Base-by-base conservation (phyloP, 1,140 invertebrate genomes). In the Patella vulgata region DNA sequence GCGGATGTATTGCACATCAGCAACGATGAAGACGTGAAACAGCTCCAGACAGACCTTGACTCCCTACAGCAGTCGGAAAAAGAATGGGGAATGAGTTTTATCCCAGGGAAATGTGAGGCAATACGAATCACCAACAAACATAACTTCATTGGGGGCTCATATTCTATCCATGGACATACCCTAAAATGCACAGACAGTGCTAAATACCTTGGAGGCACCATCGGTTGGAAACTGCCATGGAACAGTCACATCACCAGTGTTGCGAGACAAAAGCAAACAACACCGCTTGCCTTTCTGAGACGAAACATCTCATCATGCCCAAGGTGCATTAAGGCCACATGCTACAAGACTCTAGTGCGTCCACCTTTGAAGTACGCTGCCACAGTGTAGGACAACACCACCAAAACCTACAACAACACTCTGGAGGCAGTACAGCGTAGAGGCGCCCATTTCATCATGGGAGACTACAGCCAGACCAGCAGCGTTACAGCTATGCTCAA, bases 81-180 rank as follows among this genome's bases (percentile, higher is more conserved):
- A 6, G 17, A 55, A 2, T 63, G 46, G 59, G n/a, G 54, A 28
- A 63, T 67, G 59, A 27, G 43, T 17, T 68, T 56, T 52, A 63
- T 54, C 42, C 59, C 64, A 6, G 5, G 28, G 9, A 67, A 62
- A 19, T 54, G 51, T 54, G 56, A 63, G 28, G 42, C 63, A 5
- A 27, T 59, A 3, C 27, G 43, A 2, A 50, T 62, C 46, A 61
- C 53, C 42, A 62, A 51, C 33, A 66, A 66, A 39, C 52, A 27
- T 46, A 57, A 51, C 27, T 21, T 43, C 5, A 47, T 63, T 28
- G 1, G 17, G 2, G 23, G 21, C 9, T 39, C 19, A 2, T 54
- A 55, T 31, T 23, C 6, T 25, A 48, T 59, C 36, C 42, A 61
- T 30, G 46, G 46, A 21, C 12, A 14, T 31, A 21, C 47, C 6